Evolutionary conservation across 2,797 vertebrate species (phyloP), one percentile per base, ranked within the genome.

Genomic region (Sus cebifrons): DNA sequence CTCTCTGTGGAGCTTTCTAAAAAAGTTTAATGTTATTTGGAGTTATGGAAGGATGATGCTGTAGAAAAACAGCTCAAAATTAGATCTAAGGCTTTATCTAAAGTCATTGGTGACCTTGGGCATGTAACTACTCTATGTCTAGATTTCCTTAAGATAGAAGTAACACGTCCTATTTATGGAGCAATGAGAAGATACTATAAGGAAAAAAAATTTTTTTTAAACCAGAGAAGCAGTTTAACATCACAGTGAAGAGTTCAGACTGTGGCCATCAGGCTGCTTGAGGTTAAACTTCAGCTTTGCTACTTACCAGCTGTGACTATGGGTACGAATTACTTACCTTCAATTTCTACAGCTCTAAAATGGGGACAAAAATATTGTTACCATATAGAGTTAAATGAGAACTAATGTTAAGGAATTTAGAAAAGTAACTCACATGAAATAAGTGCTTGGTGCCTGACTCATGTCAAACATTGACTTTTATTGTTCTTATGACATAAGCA

Each of bases 201-300:
- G 62, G 16, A 79, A 92, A 40, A 79, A 71, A 83, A 78, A 27
- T 65, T 62, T 86, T 87, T 84, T 86, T 87, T 84, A 75, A 92
- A 78, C 32, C 16, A 81, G 60, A 73, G 9, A 60, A 20, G 13
- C 36, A 60, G 9, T 54, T 95, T 83, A 21, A 10, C 29, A 10
- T 62, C 18, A 70, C 10, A n/a, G 40, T 73, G 73, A 82, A 92
- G 9, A 89, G 16, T 23, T 52, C 11, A 54, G 40, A 54, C 4
- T 58, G 3, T 78, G 67, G 16, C 18, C 52, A 9, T 27, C 36
- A 36, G 12, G 16, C 40, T 82, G 11, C 29, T 78, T 90, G 58
- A 25, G n/a, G 71, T 74, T 49, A 78, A 65, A 94, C 13, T 21
- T 75, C 64, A n/a, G 4, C 9, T 73, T 95, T 94, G n/a, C n/a